Base-by-base conservation (phyloP, 1,140 invertebrate genomes). In the Thalassaphorura encarpata region DNA sequence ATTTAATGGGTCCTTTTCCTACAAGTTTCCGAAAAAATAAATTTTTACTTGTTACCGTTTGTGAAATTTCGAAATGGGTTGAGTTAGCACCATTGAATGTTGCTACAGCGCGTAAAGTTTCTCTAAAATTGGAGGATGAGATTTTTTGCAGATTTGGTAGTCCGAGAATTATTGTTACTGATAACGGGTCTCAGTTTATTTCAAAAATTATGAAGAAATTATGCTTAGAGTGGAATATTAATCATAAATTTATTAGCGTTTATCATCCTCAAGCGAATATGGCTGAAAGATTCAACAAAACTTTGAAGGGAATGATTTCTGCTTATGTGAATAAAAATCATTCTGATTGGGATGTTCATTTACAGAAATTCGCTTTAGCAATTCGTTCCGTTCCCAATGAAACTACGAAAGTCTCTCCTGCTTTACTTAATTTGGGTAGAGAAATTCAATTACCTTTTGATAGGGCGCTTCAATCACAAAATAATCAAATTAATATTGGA, bases 211-310 rank as follows among this genome's bases (percentile, higher is more conserved):
- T 56, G 6, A 49, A 41, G 19, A 23, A 41, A 8, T 49, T 56
- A 40, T 40, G 13, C n/a, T 40, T 40, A 41, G 24, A 49, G 18
- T 56, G 45, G 45, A 19, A 19, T 24, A 19, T 56, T 3, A 39
- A 42, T 2, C 54, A 56, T 26, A 23, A 27, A 4, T 2, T 29
- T 3, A 27, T 23, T 15, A 49, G 46, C 28, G 28, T 33, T 8
- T 74, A 75, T 57, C 69, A 72, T 55, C 67, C 71, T 6, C 64
- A 69, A 48, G 60, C 68, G 0, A 73, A 75, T 45, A 68, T 68
- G 0, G 68, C 69, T 0, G 73, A 75, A 58, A 47, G 72, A 16
- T 68, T 68, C 13, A 76, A 75, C 52, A 46, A 67, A 16, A 69
- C 69, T 19, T 21, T 76, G 1, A 74, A 75, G 54, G 59, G 65